Evolutionary conservation across 2,888 invertebrate genomes (phyloP), one percentile per base, ranked within the genome.

Genomic region (Eumerus sabulonum): DNA sequence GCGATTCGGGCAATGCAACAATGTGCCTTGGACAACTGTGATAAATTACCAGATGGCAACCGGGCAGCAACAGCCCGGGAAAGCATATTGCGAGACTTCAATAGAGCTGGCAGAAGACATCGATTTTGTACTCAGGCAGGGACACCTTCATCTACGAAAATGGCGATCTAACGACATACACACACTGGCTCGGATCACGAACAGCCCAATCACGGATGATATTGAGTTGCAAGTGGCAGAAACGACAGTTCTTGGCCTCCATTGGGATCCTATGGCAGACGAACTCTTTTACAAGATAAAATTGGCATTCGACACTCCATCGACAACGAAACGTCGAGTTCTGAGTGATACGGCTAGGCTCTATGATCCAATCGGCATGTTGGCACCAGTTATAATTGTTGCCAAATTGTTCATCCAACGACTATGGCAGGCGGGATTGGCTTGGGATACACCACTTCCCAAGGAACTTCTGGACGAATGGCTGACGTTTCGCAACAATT

Each of bases 341-440:
- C 14, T 47, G 0, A 60, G 47, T 45, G 60, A 68, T 12, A 47
- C 14, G 13, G 70, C 62, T 3, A 40, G 13, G 7, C 54, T 63
- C 1, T 71, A 56, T 36, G 56, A 62, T 63, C 50, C 56, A 13
- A 71, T 50, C 18, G 54, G 51, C 17, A 59, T 76, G 48, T 19
- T 76, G 67, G 76, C 64, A 7, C 64, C 64, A 9, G 70, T 64
- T n/a, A 63, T 76, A 3, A 63, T 68, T 19, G 68, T 54, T 16
- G 60, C 60, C 12, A 67, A 60, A n/a, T 0, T 73, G 14, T 66
- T 73, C 17, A 73, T 66, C 38, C 62, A 67, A 12, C 44, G 51
- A 9, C 54, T 67, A 12, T 67, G 56, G 50, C 36, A 35, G 13
- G 40, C 36, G 35, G 53, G 54, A n/a, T 68, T 62, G 42, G 56